phyloP scores from a whole-genome alignment of 2,113 vertebrate genomes.

The Peromyscus californicus region DNA sequence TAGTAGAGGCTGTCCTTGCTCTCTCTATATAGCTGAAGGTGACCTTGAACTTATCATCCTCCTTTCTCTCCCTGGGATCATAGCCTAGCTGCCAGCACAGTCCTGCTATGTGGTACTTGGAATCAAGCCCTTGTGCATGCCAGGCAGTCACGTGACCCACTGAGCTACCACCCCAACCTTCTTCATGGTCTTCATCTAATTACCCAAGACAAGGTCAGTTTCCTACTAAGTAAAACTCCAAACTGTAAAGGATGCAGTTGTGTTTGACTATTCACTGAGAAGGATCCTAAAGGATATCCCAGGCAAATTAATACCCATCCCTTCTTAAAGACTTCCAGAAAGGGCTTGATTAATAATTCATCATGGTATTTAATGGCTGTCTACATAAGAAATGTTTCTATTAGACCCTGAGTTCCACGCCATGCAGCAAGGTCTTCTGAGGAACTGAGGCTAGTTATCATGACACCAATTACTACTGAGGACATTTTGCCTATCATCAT shows the following conservation, averaged over 20 bases:
- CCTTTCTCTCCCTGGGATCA: background rate
- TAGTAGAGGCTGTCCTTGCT: background rate
- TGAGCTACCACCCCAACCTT: no score
- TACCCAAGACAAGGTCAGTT: background rate
- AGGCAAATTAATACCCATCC: conserved; percentile 58
- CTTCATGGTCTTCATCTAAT: background rate
- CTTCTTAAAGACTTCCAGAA: conserved; percentile 33
- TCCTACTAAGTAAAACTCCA: background rate
- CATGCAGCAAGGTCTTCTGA: no score
- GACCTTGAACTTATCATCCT: background rate
- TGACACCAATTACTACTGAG: background rate
- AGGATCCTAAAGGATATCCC: conserved; percentile 15
- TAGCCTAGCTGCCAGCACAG: no score
- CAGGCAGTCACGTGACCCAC: background rate
- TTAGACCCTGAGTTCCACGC: background rate
- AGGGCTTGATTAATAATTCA: conserved; percentile 50
- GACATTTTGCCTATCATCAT: background rate
- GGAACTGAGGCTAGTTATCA: no score
- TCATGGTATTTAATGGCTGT: background rate
- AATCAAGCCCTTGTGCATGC: background rate
- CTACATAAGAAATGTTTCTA: background rate
- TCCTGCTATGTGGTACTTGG: background rate
- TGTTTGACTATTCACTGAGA: background rate
- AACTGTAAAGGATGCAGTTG: background rate
- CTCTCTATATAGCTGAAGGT: background rate